phyloP scores from a whole-genome alignment of 2,797 vertebrate species.

The Myripristis murdjan region DNA sequence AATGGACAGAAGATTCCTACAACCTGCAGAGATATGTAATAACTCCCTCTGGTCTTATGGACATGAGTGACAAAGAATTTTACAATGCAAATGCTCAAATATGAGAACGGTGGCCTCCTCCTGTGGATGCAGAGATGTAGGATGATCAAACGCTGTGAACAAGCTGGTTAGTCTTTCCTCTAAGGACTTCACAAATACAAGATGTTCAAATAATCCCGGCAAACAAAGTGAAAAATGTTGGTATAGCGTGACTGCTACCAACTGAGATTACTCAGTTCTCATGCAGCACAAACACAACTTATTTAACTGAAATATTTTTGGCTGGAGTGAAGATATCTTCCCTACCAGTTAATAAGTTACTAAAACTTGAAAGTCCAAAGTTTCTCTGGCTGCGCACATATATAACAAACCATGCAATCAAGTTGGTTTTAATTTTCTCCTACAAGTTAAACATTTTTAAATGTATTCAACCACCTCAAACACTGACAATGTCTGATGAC shows the following conservation, averaged over 20 bases:
- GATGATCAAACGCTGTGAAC: constrained; percentile 5
- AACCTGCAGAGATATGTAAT: constrained; percentile 19
- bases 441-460: background rate
- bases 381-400: background rate
- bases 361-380: background rate
- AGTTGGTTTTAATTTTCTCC: background rate
- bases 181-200: constrained; percentile 1
- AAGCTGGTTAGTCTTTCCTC: constrained; percentile 10
- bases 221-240: background rate
- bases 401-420: background rate
- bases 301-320: constrained; percentile 16
- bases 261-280: constrained; percentile 16
- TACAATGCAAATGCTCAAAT: constrained; percentile 1
- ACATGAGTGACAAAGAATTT: constrained; percentile 17
- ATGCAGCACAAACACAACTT: constrained; percentile 2
- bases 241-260: constrained; percentile 19
- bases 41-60: constrained; percentile 4
- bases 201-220: background rate
- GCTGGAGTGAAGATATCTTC: background rate
- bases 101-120: background rate
- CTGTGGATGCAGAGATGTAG: background rate
- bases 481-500: background rate
- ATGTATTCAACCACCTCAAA: background rate
- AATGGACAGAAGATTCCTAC: constrained; percentile 34
- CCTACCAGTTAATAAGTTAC: background rate